phyloP scores from a whole-genome alignment of 2,113 vertebrate species.

The Sinocyclocheilus maitianheensis region DNA sequence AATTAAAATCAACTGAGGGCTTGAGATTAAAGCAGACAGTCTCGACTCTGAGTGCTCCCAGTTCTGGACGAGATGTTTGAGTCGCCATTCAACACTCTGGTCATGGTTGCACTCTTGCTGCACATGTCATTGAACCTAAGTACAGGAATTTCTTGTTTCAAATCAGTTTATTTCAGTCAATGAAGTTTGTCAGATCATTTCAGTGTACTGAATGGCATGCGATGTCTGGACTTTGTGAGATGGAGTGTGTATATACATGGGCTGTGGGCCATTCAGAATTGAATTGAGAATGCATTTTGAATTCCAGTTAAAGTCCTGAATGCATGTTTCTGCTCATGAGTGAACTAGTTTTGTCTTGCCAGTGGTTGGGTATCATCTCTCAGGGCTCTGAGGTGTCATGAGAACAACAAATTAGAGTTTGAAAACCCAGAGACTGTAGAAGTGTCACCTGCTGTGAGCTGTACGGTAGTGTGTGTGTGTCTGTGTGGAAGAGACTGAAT shows the following conservation, averaged over 20 bases:
- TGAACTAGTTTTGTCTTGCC: constrained; percentile 9
- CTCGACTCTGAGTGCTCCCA: background rate
- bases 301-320: background rate
- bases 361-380: background rate
- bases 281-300: constrained; percentile 11
- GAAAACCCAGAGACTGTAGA: constrained; percentile 8
- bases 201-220: background rate
- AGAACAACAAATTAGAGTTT: constrained; percentile 16
- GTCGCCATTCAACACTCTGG: background rate
- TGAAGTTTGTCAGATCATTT: background rate
- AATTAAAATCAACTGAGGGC: constrained; percentile 52
- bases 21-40: constrained; percentile 25
- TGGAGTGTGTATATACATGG: background rate
- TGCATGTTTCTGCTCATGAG: constrained; percentile 11
- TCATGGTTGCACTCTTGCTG: constrained; percentile 6
- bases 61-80: background rate
- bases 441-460: constrained; percentile 13
- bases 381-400: background rate
- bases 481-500: constrained; percentile 10
- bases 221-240: background rate
- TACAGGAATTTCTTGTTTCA: background rate
- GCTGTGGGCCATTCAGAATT: background rate
- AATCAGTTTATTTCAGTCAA: background rate
- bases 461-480: constrained; percentile 7
- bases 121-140: background rate